Evolutionary conservation across 2,797 vertebrate species (phyloP).

Genomic region (Yasuhikotakia modesta): DNA sequence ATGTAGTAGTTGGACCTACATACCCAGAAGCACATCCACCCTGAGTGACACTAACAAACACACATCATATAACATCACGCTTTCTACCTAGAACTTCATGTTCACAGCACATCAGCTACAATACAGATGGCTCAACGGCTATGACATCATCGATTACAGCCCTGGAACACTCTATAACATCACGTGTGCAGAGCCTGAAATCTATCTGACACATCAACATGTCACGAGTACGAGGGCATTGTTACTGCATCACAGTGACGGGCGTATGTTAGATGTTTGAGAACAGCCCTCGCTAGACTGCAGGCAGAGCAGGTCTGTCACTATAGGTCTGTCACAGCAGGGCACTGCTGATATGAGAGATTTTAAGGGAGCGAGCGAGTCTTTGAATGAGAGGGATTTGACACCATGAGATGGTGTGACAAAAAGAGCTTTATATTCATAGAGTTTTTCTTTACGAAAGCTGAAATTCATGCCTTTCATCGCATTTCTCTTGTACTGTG

Average conservation of each 20-base stretch:
- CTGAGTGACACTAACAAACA: neutral
- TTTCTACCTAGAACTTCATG: neutral
- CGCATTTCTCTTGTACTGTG: neutral
- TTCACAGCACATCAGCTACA: constrained; percentile 5
- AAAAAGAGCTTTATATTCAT: constrained; percentile 35
- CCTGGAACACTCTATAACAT: constrained; percentile 10
- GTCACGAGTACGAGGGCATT: neutral
- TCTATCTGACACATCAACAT: constrained; percentile 11
- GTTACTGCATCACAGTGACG: constrained; percentile 17
- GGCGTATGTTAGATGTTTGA: constrained; percentile 10
- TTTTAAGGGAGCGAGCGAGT: constrained; percentile 18
- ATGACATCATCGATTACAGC: neutral
- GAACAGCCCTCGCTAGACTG: constrained; percentile 6
- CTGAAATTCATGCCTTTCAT: constrained; percentile 20
- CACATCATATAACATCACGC: neutral
- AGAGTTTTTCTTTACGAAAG: neutral
- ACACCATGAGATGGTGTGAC: constrained; percentile 30
- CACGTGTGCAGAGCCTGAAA: constrained; percentile 24
- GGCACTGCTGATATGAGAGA: constrained; percentile 32
- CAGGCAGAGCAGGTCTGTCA: constrained; percentile 20
- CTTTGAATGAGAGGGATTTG: constrained; percentile 39
- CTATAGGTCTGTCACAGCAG: constrained; percentile 29
- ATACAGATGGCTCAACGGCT: constrained; percentile 12
- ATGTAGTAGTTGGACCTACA: neutral
- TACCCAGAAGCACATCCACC: neutral